Percentiles rank a stretch among this genome's conserved stretches.
Conservation (phyloP, 2,797 vertebrate genomes). For the Phoeniculus purpureus region DNA sequence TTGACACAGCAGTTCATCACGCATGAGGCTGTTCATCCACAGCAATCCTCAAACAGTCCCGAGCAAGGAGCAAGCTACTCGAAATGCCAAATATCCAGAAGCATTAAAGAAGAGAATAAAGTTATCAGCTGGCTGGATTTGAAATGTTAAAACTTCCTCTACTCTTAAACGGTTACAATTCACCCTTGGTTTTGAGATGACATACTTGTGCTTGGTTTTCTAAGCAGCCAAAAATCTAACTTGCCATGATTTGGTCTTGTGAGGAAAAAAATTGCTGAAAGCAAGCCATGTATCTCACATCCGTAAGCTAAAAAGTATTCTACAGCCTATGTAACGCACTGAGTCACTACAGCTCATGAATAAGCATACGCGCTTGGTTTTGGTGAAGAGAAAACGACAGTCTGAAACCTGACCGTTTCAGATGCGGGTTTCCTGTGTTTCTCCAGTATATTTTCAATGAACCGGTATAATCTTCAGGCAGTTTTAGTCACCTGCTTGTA, state of each 20-base stretch:
- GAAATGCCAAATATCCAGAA: constrained; percentile 44
- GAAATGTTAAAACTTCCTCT: not conserved
- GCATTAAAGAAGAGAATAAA: not conserved
- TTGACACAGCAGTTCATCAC: constrained; percentile 28
- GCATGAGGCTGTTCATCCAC: not conserved
- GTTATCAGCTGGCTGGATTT: not conserved
- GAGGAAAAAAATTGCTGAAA: constrained; percentile 9
- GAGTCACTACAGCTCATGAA: constrained; percentile 61
- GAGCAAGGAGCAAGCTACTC: not conserved
- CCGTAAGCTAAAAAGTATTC: constrained; percentile 30
- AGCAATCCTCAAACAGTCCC: constrained; percentile 15
- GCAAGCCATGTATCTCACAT: not conserved
- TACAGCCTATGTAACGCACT: not conserved
- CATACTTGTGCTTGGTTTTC: not conserved
- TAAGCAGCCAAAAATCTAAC: not conserved
- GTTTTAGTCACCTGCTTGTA: not conserved
- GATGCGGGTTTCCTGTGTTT: not conserved
- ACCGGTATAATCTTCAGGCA: not conserved
- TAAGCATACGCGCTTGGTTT: constrained; percentile 34
- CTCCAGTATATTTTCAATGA: not conserved
- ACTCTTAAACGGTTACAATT: not conserved
- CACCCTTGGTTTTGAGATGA: not conserved
- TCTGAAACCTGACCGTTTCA: not conserved
- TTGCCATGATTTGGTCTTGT: not conserved
- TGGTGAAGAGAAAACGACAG: constrained; percentile 16